These are phyloP conservation scores for Pristionchus exspectatus DNA, from an alignment of 2,888 invertebrate species.

Conservation along the genomic window DNA sequence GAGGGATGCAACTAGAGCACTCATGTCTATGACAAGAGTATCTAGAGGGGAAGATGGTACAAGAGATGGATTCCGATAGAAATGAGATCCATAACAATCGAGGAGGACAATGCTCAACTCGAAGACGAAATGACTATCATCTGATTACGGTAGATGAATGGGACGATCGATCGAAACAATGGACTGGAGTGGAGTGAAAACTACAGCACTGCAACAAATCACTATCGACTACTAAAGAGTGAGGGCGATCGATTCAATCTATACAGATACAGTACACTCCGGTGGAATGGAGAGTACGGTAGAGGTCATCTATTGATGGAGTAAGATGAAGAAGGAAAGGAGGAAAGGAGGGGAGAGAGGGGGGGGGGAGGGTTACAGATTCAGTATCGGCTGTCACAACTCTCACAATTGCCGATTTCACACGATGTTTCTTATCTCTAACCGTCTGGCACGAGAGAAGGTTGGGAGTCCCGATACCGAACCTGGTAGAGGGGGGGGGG, in stretches of 20 bases:
- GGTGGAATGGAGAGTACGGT: slow-evolving; percentile 15
- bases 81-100: slow-evolving; percentile 1
- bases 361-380: background rate
- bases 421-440: no score
- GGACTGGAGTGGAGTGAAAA: background rate
- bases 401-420: no score
- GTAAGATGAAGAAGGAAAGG: background rate
- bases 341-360: no score
- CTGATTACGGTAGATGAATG: slow-evolving; percentile 31
- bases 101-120: slow-evolving; percentile 49
- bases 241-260: background rate
- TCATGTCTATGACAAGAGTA: slow-evolving; percentile 54
- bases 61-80: slow-evolving; percentile 41
- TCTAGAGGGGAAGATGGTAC: slow-evolving; percentile 19
- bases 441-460: no score
- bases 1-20: slow-evolving; percentile 39
- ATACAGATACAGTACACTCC: background rate
- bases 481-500: background rate
- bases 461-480: no score
- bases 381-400: no score
- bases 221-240: slow-evolving; percentile 24
- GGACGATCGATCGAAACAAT: background rate
- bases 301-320: slow-evolving; percentile 25
- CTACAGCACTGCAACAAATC: slow-evolving; percentile 34
- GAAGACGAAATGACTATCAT: background rate